phyloP scores from a whole-genome alignment of 23 tunicate species.

The Aplidium turbinatum region DNA sequence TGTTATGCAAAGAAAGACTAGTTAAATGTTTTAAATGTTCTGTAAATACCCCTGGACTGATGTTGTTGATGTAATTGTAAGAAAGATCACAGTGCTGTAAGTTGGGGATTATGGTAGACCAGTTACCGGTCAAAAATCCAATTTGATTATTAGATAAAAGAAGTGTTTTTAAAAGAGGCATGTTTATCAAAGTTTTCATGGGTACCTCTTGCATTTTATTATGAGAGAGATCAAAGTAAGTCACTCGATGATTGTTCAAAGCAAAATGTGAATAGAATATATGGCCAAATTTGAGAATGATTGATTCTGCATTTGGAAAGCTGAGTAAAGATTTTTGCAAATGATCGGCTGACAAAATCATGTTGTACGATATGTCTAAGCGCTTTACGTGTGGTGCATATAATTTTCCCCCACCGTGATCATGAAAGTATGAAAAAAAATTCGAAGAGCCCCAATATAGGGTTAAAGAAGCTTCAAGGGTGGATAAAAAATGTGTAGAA shows the following conservation, averaged over 20 bases:
- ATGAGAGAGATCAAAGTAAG: constrained; percentile 11
- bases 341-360: no score
- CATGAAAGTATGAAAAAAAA: no score
- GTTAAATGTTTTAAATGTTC: not conserved
- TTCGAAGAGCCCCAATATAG: no score
- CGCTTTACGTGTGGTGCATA: no score
- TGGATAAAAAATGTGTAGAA: no score
- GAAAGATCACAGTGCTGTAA: constrained; percentile 18
- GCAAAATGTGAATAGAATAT: not conserved
- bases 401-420: no score
- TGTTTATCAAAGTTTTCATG: not conserved
- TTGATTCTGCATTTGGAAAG: not conserved
- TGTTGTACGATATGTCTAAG: no score
- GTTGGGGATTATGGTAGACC: not conserved
- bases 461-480: no score
- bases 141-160: not conserved
- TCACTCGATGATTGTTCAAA: not conserved
- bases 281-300: not conserved
- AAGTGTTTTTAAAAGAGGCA: constrained; percentile 1
- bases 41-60: not conserved
- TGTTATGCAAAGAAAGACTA: not conserved
- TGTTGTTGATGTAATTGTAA: not conserved
- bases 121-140: not conserved
- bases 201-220: not conserved
- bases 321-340: no score